These are phyloP conservation scores for Thalassaphorura encarpata DNA, from an alignment of 1,140 invertebrate genomes.

Conservation along the genomic window DNA sequence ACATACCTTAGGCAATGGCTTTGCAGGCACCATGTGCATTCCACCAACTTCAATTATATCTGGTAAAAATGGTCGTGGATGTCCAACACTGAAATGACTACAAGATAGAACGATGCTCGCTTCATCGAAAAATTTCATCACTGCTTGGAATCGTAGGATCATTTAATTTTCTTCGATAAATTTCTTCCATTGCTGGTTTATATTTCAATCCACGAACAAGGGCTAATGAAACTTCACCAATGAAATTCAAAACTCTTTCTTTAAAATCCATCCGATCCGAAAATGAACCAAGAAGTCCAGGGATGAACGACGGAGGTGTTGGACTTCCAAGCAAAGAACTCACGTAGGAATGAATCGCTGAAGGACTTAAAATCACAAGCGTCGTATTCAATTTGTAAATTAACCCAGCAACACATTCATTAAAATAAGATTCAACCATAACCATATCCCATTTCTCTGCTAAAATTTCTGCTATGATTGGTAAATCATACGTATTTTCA, in stretches of 20 bases:
- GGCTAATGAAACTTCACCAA: background rate
- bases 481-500: constrained; percentile 16
- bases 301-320: constrained; percentile 12
- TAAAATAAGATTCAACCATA: background rate
- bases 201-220: constrained; percentile 28
- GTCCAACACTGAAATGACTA: constrained; percentile 44
- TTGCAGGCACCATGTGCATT: constrained; percentile 20
- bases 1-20: constrained; percentile 10
- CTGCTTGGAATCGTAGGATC: constrained; percentile 39
- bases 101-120: constrained; percentile 46
- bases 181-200: constrained; percentile 17
- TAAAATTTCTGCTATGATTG: constrained; percentile 28
- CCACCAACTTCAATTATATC: constrained; percentile 49
- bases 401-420: constrained; percentile 19
- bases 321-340: background rate
- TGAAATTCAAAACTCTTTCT: constrained; percentile 3
- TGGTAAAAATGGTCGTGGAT: constrained; percentile 40
- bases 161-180: constrained; percentile 21
- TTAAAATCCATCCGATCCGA: constrained; percentile 9
- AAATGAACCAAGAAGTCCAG: background rate
- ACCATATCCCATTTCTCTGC: constrained; percentile 23
- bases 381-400: constrained; percentile 18
- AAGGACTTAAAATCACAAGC: constrained; percentile 1
- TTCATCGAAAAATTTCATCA: constrained; percentile 39
- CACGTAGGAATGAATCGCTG: background rate